Conservation (phyloP, 2,888 invertebrate genomes). For the Conistra vaccinii region DNA sequence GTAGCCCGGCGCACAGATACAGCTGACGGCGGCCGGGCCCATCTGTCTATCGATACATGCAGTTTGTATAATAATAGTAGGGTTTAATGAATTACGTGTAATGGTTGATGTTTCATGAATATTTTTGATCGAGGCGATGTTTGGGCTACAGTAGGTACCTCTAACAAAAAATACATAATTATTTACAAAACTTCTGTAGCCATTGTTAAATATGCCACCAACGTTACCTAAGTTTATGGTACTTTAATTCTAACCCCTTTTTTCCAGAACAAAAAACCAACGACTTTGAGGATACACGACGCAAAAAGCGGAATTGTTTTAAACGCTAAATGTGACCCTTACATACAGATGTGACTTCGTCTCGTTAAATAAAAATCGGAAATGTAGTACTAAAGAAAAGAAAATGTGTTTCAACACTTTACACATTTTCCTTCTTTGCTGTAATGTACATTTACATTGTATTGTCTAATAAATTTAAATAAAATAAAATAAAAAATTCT, state of each 20-base stretch:
- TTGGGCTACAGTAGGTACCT: not conserved
- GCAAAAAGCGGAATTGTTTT: constrained; percentile 53
- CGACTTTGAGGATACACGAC: constrained; percentile 59
- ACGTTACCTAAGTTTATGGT: not conserved
- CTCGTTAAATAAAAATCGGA: constrained; percentile 9
- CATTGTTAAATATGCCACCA: no score
- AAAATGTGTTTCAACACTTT: not conserved
- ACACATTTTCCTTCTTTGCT: not conserved
- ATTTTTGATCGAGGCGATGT: not conserved
- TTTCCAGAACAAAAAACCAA: constrained; percentile 48
- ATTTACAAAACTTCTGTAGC: not conserved
- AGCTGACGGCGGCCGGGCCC: constrained; percentile 93
- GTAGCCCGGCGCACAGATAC: constrained; percentile 92
- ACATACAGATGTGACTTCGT: constrained; percentile 22
- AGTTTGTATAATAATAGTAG: constrained; percentile 9
- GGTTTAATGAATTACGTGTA: not conserved
- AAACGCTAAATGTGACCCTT: constrained; percentile 11
- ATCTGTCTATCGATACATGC: constrained; percentile 91
- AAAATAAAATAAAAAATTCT: no score
- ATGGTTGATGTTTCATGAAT: no score
- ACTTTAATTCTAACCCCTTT: constrained; percentile 51
- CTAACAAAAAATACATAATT: not conserved
- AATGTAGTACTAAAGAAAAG: not conserved
- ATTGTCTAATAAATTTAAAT: no score
- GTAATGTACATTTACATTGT: not conserved